Percentiles rank a stretch among this genome's conserved stretches.
These are phyloP conservation scores for Eriosoma lanigerum DNA, from an alignment of 1,140 invertebrate species.

Conservation along the genomic window DNA sequence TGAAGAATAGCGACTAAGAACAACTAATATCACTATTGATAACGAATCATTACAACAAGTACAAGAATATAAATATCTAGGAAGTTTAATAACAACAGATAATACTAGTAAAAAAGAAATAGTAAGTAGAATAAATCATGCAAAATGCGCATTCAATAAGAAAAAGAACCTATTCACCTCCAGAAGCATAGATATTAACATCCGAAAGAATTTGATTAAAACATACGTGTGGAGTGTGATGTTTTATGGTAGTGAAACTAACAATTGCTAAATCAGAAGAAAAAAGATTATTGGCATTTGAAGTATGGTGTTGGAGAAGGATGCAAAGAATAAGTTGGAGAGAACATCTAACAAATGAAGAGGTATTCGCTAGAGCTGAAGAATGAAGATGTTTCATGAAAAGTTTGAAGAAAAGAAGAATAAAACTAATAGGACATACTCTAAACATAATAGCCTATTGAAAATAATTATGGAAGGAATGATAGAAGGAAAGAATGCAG, in stretches of 20 bases:
- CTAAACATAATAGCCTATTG: constrained; percentile 7
- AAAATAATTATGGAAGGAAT: constrained; percentile 18
- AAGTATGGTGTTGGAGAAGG: too few relatives aligned
- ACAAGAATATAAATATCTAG: constrained; percentile 14
- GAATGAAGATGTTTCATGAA: too few relatives aligned
- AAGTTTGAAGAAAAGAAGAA: too few relatives aligned
- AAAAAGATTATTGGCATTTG: constrained; percentile 54
- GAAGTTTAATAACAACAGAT: constrained; percentile 8
- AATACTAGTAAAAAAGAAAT: neutral
- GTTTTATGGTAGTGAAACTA: constrained; percentile 53
- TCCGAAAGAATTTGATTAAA: too few relatives aligned
- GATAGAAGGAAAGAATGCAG: constrained; percentile 31
- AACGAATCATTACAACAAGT: neutral
- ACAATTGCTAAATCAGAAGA: constrained; percentile 53
- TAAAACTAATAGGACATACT: constrained; percentile 26
- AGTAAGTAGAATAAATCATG: too few relatives aligned
- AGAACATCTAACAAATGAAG: too few relatives aligned
- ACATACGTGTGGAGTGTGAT: constrained; percentile 45
- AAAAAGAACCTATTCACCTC: too few relatives aligned
- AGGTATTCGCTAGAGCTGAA: too few relatives aligned
- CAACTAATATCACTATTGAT: neutral
- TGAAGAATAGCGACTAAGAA: neutral
- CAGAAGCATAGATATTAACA: too few relatives aligned
- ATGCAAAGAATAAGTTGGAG: too few relatives aligned
- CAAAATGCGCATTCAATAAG: too few relatives aligned